phyloP scores from a whole-genome alignment of 2,888 invertebrate species.

The Philereme vetulata region DNA sequence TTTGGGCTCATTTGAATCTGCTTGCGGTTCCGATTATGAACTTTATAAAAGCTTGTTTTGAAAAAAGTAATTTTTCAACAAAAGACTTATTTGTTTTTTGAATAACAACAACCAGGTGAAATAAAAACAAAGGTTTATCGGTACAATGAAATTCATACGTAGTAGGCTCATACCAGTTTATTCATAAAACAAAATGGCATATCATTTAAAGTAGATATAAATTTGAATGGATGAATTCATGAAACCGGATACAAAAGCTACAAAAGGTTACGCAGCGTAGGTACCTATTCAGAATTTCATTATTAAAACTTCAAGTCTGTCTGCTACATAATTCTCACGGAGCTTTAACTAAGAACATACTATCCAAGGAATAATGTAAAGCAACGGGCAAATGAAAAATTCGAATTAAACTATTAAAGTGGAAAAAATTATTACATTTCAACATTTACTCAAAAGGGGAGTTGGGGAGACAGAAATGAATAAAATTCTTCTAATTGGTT shows the following conservation, averaged over 20 bases:
- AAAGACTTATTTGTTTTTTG: too few species aligned
- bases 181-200: too few species aligned
- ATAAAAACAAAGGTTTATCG: too few species aligned
- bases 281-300: conserved; percentile 36
- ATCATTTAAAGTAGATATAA: not conserved
- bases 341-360: conserved; percentile 10
- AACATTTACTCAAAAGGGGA: conserved; percentile 1
- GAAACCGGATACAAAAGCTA: conserved; percentile 23
- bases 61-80: too few species aligned
- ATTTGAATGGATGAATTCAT: conserved; percentile 15
- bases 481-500: not conserved
- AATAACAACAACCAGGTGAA: too few species aligned
- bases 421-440: conserved; percentile 18
- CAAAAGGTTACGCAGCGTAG: conserved; percentile 28
- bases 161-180: too few species aligned
- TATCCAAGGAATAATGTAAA: not conserved
- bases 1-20: too few species aligned
- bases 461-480: not conserved
- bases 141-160: too few species aligned
- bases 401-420: conserved; percentile 8
- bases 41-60: too few species aligned
- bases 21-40: too few species aligned
- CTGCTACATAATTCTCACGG: conserved; percentile 32
- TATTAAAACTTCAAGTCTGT: conserved; percentile 30
- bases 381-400: conserved; percentile 26